phyloP scores from a whole-genome alignment of 53 echinoderm and acorn worm genomes.

The Paelopatides confundens region DNA sequence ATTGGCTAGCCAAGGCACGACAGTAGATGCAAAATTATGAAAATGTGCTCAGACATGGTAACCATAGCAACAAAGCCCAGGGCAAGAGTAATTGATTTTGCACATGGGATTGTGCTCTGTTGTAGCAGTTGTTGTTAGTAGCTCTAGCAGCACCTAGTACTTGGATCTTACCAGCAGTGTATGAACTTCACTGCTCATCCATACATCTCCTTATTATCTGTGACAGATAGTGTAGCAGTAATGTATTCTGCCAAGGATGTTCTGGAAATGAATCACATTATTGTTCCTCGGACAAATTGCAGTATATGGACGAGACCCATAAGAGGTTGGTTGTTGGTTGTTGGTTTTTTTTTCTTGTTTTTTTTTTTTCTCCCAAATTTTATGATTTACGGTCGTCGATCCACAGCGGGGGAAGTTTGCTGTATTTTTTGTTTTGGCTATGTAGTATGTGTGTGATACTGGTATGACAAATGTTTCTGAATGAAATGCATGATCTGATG shows the following conservation, averaged over 20 bases:
- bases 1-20: slow-evolving; percentile 32
- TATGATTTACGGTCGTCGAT: too few relatives aligned
- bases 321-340: slow-evolving; percentile 26
- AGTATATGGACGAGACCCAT: slow-evolving; percentile 30
- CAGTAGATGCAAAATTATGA: slow-evolving; percentile 44
- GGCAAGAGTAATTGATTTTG: slow-evolving; percentile 50
- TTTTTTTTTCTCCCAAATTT: too few relatives aligned
- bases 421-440: too few relatives aligned
- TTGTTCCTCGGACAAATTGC: slow-evolving; percentile 22
- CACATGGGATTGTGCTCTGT: slow-evolving; percentile 45
- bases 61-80: slow-evolving; percentile 34
- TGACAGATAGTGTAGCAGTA: slow-evolving; percentile 12
- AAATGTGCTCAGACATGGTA: slow-evolving; percentile 54
- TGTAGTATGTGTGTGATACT: too few relatives aligned
- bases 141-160: slow-evolving; percentile 19
- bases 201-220: slow-evolving; percentile 10
- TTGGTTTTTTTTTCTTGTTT: too few relatives aligned
- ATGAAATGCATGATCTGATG: too few relatives aligned
- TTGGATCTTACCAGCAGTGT: not conserved
- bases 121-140: slow-evolving; percentile 30
- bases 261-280: slow-evolving; percentile 25
- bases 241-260: slow-evolving; percentile 43
- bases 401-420: too few relatives aligned
- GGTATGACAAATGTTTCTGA: too few relatives aligned
- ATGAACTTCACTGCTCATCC: slow-evolving; percentile 1